Conservation (phyloP, 2,113 vertebrate genomes). For the Pangasianodon gigas region DNA sequence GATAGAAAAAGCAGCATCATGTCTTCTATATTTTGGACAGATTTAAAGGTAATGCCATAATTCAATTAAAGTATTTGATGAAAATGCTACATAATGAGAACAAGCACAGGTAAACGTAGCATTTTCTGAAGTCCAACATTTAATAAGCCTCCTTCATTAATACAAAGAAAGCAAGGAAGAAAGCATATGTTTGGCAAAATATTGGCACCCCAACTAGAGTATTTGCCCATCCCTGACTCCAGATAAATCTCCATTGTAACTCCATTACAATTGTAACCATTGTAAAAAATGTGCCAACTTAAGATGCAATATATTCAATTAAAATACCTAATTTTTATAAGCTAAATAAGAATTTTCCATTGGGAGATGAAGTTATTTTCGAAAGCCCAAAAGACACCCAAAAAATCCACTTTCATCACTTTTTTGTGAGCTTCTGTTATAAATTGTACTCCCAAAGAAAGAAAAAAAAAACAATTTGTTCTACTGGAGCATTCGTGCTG, state of each 20-base stretch:
- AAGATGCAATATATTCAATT: neutral
- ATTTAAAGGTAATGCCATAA: neutral
- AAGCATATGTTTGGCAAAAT: neutral
- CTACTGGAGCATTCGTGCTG: neutral
- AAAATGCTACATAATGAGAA: neutral
- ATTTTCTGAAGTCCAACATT: neutral
- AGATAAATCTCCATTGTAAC: neutral
- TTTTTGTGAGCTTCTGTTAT: neutral
- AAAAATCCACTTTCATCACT: neutral
- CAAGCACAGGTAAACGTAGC: neutral
- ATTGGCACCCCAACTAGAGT: no score
- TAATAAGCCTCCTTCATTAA: neutral
- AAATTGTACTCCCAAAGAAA: neutral
- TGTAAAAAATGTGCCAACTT: neutral
- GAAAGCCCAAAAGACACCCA: neutral
- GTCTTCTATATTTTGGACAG: neutral
- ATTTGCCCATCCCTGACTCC: neutral
- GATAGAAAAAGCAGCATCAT: neutral
- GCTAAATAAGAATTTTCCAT: neutral
- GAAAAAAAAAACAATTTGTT: neutral
- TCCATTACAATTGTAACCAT: no score
- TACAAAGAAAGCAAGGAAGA: neutral
- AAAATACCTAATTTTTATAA: neutral
- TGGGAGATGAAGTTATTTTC: neutral
- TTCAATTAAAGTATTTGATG: neutral